Percentiles rank a stretch among this genome's conserved stretches.
Evolutionary conservation across 2,113 vertebrate genomes (phyloP).

Genomic region (Paedocypris sp.): DNA sequence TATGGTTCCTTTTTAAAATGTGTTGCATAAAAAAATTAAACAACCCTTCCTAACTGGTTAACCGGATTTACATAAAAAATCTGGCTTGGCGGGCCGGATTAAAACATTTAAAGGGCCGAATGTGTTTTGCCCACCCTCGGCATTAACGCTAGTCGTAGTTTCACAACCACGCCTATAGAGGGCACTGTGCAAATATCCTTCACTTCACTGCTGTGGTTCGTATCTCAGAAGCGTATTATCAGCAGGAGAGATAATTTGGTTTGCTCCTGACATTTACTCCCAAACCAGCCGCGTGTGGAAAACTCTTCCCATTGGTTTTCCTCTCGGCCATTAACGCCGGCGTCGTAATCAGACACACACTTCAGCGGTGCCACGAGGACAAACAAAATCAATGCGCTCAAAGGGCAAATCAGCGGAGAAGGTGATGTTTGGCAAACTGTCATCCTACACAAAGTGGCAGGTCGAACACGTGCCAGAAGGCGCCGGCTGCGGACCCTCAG

Average conservation of each 20-base stretch:
- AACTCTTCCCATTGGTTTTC: not conserved
- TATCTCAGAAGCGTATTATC: not conserved
- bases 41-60: no score
- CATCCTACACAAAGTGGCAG: not conserved
- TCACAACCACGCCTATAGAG: constrained; percentile 34
- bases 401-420: not conserved
- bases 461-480: no score
- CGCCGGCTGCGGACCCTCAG: no score
- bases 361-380: not conserved
- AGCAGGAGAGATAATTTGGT: constrained; percentile 3
- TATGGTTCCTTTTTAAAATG: no score
- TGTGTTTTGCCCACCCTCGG: no score
- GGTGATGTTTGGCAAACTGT: constrained; percentile 12
- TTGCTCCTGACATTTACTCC: not conserved
- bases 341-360: not conserved
- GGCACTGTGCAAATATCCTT: constrained; percentile 34
- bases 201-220: not conserved
- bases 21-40: no score
- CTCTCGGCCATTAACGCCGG: not conserved
- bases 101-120: no score
- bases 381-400: not conserved
- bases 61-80: no score
- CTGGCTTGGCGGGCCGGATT: no score
- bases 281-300: not conserved
- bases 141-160: no score